These are phyloP conservation scores for Criorhina ranunculi DNA, from an alignment of 2,888 invertebrate genomes.

Conservation along the genomic window DNA sequence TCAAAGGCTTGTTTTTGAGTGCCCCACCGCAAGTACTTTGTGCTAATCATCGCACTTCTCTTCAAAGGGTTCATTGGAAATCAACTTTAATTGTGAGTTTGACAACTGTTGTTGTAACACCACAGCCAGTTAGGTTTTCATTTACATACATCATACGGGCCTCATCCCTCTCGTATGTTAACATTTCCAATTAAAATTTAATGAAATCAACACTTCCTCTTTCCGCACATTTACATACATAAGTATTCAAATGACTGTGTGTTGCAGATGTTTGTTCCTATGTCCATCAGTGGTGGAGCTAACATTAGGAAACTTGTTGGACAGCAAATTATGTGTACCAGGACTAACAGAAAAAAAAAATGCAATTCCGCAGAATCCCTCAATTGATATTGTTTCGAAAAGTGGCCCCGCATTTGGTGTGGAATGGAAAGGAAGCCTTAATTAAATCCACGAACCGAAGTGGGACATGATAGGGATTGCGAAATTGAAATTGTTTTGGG, in stretches of 20 bases:
- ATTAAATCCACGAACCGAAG: constrained; percentile 69
- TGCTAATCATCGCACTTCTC: no score
- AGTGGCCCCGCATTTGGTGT: constrained; percentile 50
- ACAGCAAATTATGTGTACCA: constrained; percentile 22
- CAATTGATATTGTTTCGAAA: constrained; percentile 69
- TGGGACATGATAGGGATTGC: constrained; percentile 71
- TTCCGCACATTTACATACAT: constrained; percentile 2
- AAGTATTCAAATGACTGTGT: background rate
- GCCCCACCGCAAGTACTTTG: no score
- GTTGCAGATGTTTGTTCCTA: no score
- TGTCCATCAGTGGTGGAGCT: background rate
- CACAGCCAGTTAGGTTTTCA: no score
- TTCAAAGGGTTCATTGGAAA: no score
- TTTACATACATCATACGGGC: no score
- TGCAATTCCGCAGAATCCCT: constrained; percentile 44
- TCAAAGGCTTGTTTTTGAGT: no score
- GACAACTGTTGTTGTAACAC: no score
- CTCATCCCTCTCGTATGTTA: background rate
- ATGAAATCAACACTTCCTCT: background rate
- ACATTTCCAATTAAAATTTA: constrained; percentile 1
- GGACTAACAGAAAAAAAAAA: constrained; percentile 29
- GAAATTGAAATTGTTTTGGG: constrained; percentile 77
- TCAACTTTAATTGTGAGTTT: no score
- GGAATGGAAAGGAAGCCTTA: constrained; percentile 66
- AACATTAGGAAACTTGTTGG: constrained; percentile 37